Base-by-base conservation (phyloP, 2,888 invertebrate genomes). In the Phortica okadai region DNA sequence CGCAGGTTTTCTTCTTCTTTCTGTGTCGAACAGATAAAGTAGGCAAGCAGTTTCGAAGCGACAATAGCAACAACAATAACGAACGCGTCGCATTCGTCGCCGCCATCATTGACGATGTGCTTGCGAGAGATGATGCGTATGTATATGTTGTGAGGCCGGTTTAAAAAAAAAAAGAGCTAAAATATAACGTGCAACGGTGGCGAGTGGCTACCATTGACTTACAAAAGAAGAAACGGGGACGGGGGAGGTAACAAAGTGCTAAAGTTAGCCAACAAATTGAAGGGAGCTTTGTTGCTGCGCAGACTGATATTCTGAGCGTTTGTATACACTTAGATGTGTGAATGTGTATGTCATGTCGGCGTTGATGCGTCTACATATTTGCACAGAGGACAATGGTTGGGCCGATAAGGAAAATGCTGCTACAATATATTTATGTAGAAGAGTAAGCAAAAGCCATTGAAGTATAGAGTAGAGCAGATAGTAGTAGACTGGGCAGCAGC, bases 311-410 rank as follows among this genome's bases (percentile, higher is more conserved):
- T 14, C 25, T 41, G 42, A 56, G 14, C n/a, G n/a, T 14, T n/a
- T 21, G 21, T 21, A 21, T 21, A 21, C 21, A 21, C 21, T 21
- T 21, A 21, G 21, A 50, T 64, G 74, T 80, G 75, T 79, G 78
- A 79, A 77, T 80, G 76, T 79, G 58, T 78, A 21, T 21, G 21
- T 21, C 21, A 21, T 21, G 21, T 21, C 21, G 21, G 0, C 21
- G 21, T 21, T 21, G 21, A 21, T 21, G 21, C 21, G 21, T 21
- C 21, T 21, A 21, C 21, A 21, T 21, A 21, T 21, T 21, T 21
- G 21, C 21, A 21, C 21, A 21, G 21, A 21, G 21, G 21, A 21
- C 21, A 21, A 21, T 21, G 21, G 21, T 21, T 21, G 21, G 21
- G 21, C 21, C 21, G 21, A 21, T 21, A 21, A 21, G 21, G 21